These are phyloP conservation scores for Silurus aristotelis DNA, from an alignment of 2,797 vertebrate species.

Conservation along the genomic window DNA sequence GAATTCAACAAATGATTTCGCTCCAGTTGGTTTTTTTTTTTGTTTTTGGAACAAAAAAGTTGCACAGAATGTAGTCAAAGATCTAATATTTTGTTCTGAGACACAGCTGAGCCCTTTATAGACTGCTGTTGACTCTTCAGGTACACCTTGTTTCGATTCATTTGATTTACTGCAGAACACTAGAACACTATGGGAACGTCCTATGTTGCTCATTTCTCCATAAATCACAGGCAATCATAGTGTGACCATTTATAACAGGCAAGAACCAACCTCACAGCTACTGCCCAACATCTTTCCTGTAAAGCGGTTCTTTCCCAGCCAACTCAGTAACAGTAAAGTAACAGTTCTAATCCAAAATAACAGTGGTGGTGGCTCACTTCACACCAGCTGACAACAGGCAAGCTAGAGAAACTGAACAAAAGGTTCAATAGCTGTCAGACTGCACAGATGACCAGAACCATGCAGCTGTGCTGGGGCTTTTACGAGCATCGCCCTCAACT, in stretches of 20 bases:
- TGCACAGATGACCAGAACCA: slow-evolving; percentile 63
- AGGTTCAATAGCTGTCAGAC: slow-evolving; percentile 64
- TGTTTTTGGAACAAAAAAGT: no score
- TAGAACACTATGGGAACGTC: background rate
- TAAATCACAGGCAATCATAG: slow-evolving; percentile 1
- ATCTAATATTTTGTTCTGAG: background rate
- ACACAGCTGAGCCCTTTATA: background rate
- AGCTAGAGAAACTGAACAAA: slow-evolving; percentile 48
- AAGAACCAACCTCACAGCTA: background rate
- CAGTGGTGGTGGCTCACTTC: slow-evolving; percentile 16
- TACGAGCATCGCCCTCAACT: slow-evolving; percentile 53
- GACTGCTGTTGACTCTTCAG: background rate
- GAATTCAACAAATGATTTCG: background rate
- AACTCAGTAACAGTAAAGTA: background rate
- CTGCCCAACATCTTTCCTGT: slow-evolving; percentile 1
- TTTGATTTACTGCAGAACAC: background rate
- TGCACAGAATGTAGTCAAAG: no score
- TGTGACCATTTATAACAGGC: background rate
- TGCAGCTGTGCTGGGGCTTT: slow-evolving; percentile 73
- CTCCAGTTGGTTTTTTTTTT: background rate
- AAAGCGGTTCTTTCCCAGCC: background rate
- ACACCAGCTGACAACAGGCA: slow-evolving; percentile 10
- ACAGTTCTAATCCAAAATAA: slow-evolving; percentile 3
- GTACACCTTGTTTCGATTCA: background rate
- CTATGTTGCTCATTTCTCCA: background rate